Base-by-base conservation (phyloP, 2,888 invertebrate genomes). In the Heteropelma amictum region DNA sequence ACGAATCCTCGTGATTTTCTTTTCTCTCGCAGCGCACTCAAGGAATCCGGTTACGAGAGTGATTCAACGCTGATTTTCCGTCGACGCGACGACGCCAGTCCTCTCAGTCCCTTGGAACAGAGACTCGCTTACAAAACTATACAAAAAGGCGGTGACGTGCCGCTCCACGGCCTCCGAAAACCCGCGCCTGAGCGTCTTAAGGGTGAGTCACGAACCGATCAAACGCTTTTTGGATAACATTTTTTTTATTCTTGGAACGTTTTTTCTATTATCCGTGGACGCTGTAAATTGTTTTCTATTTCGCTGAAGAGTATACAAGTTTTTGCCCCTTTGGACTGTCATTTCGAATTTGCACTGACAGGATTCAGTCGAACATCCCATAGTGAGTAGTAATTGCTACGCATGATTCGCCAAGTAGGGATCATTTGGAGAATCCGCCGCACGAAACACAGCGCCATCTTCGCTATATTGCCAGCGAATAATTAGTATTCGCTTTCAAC, bases 91-190 rank as follows among this genome's bases (percentile, higher is more conserved):
- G 92, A 93, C 79, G 90, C 91, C 35, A 92, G 92, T 47, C 92
- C 92, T 0, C 89, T 96, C 64, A 96, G 95, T 80, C 96, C 96
- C 0, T 92, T 93, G n/a, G 96, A 97, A 86, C 94, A 96, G 82
- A 93, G 94, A 76, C 93, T 94, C 75, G 95, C 95, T 8, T 98
- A 98, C 90, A 94, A 95, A 85, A 94, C 93, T 77, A 93, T 98
- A 68, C 98, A 98, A 87, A 94, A 95, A 71, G 98, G 98, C 0
- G 98, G 98, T 0, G 98, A 98, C 89, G 97, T 98, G 1, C 98
- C 98, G 0, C 91, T 97, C 7, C 93, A 96, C 85, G 98, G 98
- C 42, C 93, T 98, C 86, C 92, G 98, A 47, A 98, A 98, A 85
- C 94, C 94, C 14, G 97, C 96, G 12, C 98, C 98, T 23, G 94